Evolutionary conservation across 35 echinoderm and acorn worm genomes (phyloP).

Genomic region (Lytechinus variegatus): DNA sequence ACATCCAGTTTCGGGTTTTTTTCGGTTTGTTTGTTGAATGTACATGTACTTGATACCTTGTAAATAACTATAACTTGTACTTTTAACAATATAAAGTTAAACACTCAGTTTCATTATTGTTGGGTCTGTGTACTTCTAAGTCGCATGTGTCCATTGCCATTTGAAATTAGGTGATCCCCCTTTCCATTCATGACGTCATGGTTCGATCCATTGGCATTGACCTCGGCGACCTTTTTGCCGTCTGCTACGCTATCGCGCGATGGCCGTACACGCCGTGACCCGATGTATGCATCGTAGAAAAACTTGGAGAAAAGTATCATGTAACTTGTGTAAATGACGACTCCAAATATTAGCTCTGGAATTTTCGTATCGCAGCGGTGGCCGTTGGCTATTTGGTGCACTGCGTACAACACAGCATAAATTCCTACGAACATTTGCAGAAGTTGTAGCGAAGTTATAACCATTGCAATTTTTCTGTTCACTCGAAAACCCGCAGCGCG

Average conservation of each 20-base stretch:
- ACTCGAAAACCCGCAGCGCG: slow-evolving; percentile 69
- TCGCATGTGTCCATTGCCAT: background rate
- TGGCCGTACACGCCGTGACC: slow-evolving; percentile 8
- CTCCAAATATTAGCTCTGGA: slow-evolving; percentile 58
- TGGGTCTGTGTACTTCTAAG: background rate
- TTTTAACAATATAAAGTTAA: too few relatives aligned
- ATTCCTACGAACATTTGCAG: slow-evolving; percentile 91
- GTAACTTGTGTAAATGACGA: slow-evolving; percentile 87
- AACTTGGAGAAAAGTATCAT: slow-evolving; percentile 87
- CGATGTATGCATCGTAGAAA: slow-evolving; percentile 83
- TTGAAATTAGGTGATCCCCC: background rate
- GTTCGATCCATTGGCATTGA: background rate
- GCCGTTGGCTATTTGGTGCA: slow-evolving; percentile 40
- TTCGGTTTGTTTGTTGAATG: too few relatives aligned
- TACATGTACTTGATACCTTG: too few relatives aligned
- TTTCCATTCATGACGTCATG: background rate
- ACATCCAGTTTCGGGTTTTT: too few relatives aligned
- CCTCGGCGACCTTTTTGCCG: slow-evolving; percentile 17
- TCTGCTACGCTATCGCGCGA: slow-evolving; percentile 35
- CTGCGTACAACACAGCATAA: slow-evolving; percentile 66
- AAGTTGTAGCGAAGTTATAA: slow-evolving; percentile 83
- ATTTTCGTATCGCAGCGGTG: slow-evolving; percentile 50
- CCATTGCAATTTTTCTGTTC: slow-evolving; percentile 69
- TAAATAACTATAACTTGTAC: too few relatives aligned
- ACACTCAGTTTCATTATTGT: background rate